Percentiles rank a stretch among this genome's conserved stretches.
Conservation (phyloP, 2,113 vertebrate genomes). For the Lanius ludovicianus region DNA sequence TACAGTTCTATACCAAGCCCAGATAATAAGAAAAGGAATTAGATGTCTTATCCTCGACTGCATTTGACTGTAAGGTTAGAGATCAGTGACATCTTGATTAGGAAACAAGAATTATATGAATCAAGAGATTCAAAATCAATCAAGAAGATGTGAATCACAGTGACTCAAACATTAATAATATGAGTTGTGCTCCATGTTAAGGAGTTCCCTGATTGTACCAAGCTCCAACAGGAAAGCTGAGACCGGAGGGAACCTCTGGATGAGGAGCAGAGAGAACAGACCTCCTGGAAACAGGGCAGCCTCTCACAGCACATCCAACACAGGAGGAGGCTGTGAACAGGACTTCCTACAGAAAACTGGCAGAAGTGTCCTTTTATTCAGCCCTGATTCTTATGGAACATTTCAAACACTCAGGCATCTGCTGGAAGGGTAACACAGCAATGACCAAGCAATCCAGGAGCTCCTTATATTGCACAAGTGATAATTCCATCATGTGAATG, state of each 20-base stretch:
- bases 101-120: neutral
- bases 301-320: accelerated
- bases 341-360: neutral
- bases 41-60: neutral
- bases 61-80: conserved; percentile 4
- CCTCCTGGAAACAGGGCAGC: neutral
- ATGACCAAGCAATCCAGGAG: neutral
- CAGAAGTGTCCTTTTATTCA: neutral
- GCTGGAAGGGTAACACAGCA: neutral
- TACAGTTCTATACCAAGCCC: neutral
- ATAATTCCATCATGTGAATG: neutral
- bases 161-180: accelerated
- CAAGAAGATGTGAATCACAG: neutral
- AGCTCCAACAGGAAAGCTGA: neutral
- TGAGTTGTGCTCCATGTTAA: neutral
- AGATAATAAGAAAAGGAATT: conserved; percentile 9
- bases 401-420: neutral
- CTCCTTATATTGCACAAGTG: neutral
- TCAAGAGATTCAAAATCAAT: conserved; percentile 18
- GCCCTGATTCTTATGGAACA: neutral
- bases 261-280: neutral
- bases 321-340: neutral
- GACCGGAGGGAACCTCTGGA: neutral
- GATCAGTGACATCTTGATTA: neutral
- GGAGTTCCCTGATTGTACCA: neutral